Base-by-base conservation (phyloP, 1,140 invertebrate species). In the Drosophila persimilis region DNA sequence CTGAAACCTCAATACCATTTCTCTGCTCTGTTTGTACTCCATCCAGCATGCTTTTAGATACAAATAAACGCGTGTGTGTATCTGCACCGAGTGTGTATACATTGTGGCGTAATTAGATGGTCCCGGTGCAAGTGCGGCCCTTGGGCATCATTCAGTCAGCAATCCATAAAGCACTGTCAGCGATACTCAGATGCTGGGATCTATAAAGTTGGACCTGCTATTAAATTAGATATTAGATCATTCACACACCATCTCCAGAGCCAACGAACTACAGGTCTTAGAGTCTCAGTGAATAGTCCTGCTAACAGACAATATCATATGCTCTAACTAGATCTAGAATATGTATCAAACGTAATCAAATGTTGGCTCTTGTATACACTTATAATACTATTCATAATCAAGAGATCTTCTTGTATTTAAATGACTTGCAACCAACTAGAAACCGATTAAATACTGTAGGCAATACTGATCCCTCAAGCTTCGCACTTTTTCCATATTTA, bases 41-140 rank as follows among this genome's bases (percentile, higher is more conserved):
- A 26, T 26, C 41, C 54, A 44, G 39, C 41, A 45, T 45, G 13
- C 22, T 56, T 56, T 56, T 4, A 15, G 41, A 61, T 43, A 39
- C 29, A 43, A 57, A 61, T 39, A 60, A 41, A 26, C 6, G 24
- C 11, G 45, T 47, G 45, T 47, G 31, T 45, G 46, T 9, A 15
- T 59, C 17, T 35, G 39, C 41, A n/a, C 20, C 15, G n/a, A 53
- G 17, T 26, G 39, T 63, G 31, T 63, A 63, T 63, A 52, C 22
- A 62, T 50, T 70, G 52, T 64, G 60, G 44, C 39, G 45, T 43
- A 65, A 51, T 70, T 70, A 64, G 52, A 56, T 70, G 61, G 51
- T 45, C 53, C 45, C 39, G 8, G 11, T 56, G 60, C 46, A 39
- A 45, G 50, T 54, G 65, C 35, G 59, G 13, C 61, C 64, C 60